Evolutionary conservation across 2,113 vertebrate species (phyloP).

Genomic region (Narcine bancroftii): DNA sequence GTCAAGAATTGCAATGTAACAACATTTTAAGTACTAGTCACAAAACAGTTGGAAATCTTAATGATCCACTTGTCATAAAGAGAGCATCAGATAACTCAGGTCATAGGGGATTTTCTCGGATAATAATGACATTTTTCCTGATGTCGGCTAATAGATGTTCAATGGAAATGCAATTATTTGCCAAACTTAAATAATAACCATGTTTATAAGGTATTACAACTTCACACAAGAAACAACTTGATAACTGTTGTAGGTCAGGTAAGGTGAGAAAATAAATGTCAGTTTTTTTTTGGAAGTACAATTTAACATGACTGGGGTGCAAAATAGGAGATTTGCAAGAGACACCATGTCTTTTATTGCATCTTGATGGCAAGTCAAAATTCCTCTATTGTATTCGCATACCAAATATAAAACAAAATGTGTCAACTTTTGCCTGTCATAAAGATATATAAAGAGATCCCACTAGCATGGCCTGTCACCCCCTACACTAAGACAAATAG

Average conservation of each 20-base stretch:
- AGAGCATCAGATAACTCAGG: not conserved
- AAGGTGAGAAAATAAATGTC: not conserved
- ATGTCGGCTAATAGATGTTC: not conserved
- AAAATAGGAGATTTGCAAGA: not conserved
- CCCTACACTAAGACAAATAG: too few relatives aligned
- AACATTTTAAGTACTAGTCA: not conserved
- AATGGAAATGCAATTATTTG: not conserved
- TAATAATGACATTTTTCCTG: not conserved
- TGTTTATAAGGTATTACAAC: not conserved
- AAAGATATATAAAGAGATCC: too few relatives aligned
- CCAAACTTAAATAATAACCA: not conserved
- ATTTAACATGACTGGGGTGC: too few relatives aligned
- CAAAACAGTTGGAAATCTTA: not conserved
- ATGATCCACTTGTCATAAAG: not conserved
- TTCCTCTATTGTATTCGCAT: too few relatives aligned
- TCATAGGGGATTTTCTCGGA: not conserved
- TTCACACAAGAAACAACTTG: not conserved
- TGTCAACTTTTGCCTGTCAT: too few relatives aligned
- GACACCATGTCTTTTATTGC: not conserved
- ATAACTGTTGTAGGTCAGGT: not conserved
- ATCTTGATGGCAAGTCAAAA: not conserved
- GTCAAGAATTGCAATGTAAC: not conserved
- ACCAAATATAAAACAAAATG: too few relatives aligned
- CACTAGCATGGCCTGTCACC: too few relatives aligned
- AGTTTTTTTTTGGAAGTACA: not conserved